A percentile compares a stretch with the other conserved stretches of the same genome.
phyloP scores from a whole-genome alignment of 1,140 invertebrate genomes.

The Streblospio benedicti region DNA sequence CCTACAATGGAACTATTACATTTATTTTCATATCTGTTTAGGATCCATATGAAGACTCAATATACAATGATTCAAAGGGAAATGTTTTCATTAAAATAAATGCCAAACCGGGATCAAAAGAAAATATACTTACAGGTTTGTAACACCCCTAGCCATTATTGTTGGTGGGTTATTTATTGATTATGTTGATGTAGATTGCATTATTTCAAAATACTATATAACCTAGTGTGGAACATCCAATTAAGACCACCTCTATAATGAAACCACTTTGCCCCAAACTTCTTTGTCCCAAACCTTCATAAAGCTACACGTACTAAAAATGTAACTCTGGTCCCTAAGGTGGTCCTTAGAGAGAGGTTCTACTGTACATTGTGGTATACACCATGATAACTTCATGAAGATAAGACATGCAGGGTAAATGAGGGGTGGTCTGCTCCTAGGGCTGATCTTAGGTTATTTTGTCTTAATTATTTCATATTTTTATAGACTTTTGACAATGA shows the following conservation, averaged over 20 bases:
- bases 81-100: slow-evolving; percentile 53
- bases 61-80: too few relatives aligned
- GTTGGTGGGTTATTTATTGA: too few relatives aligned
- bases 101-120: slow-evolving; percentile 69
- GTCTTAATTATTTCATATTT: not conserved
- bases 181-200: too few relatives aligned
- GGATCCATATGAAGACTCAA: too few relatives aligned
- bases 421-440: not conserved
- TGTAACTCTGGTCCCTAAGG: too few relatives aligned
- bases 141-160: too few relatives aligned
- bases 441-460: not conserved
- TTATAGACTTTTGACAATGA: not conserved
- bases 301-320: not conserved
- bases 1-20: too few relatives aligned
- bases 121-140: slow-evolving; percentile 61
- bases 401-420: not conserved
- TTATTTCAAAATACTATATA: not conserved
- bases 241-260: not conserved
- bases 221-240: not conserved
- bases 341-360: too few relatives aligned
- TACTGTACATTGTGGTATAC: too few relatives aligned
- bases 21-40: too few relatives aligned
- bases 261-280: not conserved
- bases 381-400: too few relatives aligned
- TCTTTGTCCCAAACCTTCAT: not conserved